Conservation (phyloP, 2,888 invertebrate species). For the Chirona hameri region DNA sequence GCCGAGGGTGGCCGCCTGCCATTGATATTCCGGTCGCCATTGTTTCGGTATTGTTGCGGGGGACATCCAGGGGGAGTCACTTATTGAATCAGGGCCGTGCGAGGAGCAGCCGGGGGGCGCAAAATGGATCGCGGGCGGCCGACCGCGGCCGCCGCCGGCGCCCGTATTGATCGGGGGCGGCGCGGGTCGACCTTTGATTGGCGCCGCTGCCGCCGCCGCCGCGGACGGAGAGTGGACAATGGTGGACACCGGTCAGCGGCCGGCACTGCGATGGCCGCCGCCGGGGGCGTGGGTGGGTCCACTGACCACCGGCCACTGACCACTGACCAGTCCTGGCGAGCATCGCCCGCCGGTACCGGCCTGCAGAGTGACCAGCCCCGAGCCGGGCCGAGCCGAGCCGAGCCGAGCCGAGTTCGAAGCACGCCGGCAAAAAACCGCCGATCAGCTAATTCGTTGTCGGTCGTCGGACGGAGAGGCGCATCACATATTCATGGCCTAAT, state of each 20-base stretch:
- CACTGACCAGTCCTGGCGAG: not conserved
- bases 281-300: not conserved
- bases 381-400: not conserved
- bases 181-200: conserved; percentile 1
- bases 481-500: conserved; percentile 27
- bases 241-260: conserved; percentile 24
- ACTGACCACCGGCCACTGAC: not conserved
- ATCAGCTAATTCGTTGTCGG: conserved; percentile 14
- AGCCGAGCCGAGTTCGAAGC: not conserved
- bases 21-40: conserved; percentile 24
- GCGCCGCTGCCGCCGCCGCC: not conserved
- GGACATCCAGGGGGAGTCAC: not conserved
- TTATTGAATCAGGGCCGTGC: conserved; percentile 4
- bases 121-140: not conserved
- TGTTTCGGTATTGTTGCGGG: conserved; percentile 23
- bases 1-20: not conserved
- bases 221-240: not conserved
- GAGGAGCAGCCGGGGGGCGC: not conserved
- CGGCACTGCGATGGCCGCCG: not conserved
- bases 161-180: not conserved
- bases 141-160: not conserved
- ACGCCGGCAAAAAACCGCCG: not conserved
- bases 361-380: not conserved
- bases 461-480: not conserved
- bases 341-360: not conserved